Evolutionary conservation across 1,140 invertebrate genomes (phyloP), one percentile per base, ranked within the genome.

Genomic region (Manduca sexta): DNA sequence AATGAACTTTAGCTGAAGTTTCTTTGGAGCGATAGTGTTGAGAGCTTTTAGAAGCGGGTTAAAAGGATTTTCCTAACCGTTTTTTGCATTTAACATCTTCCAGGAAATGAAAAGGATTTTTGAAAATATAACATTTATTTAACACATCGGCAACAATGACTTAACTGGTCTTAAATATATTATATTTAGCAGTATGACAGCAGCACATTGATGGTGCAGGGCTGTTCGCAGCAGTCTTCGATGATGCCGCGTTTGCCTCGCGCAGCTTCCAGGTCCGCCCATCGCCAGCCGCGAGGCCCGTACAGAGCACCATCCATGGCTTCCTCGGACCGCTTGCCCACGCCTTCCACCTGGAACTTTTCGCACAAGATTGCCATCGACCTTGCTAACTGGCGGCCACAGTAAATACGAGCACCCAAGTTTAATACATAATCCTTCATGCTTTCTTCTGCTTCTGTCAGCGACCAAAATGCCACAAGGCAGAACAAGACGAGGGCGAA

Each of bases 141-240:
- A n/a, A n/a, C n/a, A n/a, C n/a, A n/a, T n/a, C n/a, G n/a, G n/a
- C n/a, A n/a, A n/a, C n/a, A n/a, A n/a, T n/a, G n/a, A n/a, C n/a
- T n/a, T n/a, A n/a, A n/a, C n/a, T n/a, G n/a, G n/a, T n/a, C n/a
- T n/a, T n/a, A n/a, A n/a, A n/a, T n/a, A n/a, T n/a, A n/a, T n/a
- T n/a, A n/a, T n/a, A n/a, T n/a, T n/a, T 49, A 49, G 30, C 47
- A 49, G 30, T 49, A 49, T 10, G 38, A 34, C 7, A 49, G 47
- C n/a, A 48, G 46, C 1, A n/a, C 15, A 10, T 48, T 38, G 13
- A 30, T n/a, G n/a, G 46, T 41, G 15, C 46, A 40, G 6, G 46
- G 16, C 6, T 47, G 16, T 11, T 29, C 10, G 35, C 45, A 47
- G 16, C 45, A 47, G 17, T 47, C 45, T 7, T 26, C 18, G 34